Evolutionary conservation across 2,113 vertebrate genomes (phyloP), one percentile per base, ranked within the genome.

Genomic region (Pogona vitticeps): DNA sequence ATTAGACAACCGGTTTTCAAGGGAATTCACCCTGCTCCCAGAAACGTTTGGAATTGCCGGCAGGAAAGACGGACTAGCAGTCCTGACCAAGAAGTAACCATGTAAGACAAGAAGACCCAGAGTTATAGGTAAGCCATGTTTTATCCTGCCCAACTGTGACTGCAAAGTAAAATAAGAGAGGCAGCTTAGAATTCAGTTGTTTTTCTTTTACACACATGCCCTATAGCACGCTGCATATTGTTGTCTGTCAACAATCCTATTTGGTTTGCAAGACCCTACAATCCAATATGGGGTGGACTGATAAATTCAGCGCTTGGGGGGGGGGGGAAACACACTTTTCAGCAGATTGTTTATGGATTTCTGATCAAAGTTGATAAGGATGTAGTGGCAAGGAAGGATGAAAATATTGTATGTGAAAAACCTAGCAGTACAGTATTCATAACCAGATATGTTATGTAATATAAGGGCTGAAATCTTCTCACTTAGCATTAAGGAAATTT

Each of bases 1-100:
- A 86, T 80, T 94, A 85, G 89, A 92, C 70, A 97, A n/a, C 8
- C 89, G 88, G 56, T 91, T 93, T 91, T 97, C 96, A 26, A 97
- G 88, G 6, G 89, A 89, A 46, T 21, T 20, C 61, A 89, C 38
- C 83, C 94, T 96, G 61, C 71, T 78, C 83, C 87, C 70, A 3
- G 84, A 86, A 52, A 88, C 81, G 58, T 76, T 76, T 46, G 77
- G 40, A 58, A n/a, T 81, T 71, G 36, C 76, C 38, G 93, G 90
- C 76, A 93, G 87, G 46, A 94, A 93, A 82, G 77, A 15, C 4
- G 83, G 90, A 42, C 20, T 86, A 3, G 84, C 89, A 65, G 20
- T 84, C 89, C 94, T 95, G 68, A 13, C 36, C 76, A 91, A 46
- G 82, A 38, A 79, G 52, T 65, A 80, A 91, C 81, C 0, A 0